phyloP scores from a whole-genome alignment of 2,113 vertebrate species.

The Sterrhoptilus dennistouni region DNA sequence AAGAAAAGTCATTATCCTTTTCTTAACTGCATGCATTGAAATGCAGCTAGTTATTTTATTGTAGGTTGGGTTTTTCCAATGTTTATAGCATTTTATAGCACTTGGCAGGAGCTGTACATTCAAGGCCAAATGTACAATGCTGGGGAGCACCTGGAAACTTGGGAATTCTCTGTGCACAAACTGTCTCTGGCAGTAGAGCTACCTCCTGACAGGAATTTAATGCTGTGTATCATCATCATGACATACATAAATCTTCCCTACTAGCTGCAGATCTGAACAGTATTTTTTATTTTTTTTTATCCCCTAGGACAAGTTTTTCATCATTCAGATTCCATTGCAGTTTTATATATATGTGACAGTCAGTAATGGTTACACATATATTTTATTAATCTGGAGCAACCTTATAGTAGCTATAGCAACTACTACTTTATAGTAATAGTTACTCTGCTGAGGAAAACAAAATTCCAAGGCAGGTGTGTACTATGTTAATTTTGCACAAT shows the following conservation, averaged over 20 bases:
- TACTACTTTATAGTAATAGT: background rate
- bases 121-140: background rate
- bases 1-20: background rate
- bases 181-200: background rate
- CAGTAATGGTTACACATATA: background rate
- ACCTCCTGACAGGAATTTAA: background rate
- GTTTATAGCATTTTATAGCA: background rate
- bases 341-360: background rate
- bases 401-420: background rate
- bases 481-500: constrained; percentile 6
- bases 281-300: background rate
- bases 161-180: background rate
- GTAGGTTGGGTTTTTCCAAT: background rate
- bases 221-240: background rate
- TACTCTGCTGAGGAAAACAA: background rate
- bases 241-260: background rate
- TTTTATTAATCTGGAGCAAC: background rate
- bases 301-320: background rate
- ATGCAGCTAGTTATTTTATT: background rate
- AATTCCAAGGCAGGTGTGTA: background rate
- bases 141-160: background rate
- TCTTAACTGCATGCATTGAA: background rate
- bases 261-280: background rate
- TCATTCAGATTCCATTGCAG: background rate
- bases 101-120: background rate